Conservation (phyloP, 2,797 vertebrate species). For the Micrastur ruficollis region DNA sequence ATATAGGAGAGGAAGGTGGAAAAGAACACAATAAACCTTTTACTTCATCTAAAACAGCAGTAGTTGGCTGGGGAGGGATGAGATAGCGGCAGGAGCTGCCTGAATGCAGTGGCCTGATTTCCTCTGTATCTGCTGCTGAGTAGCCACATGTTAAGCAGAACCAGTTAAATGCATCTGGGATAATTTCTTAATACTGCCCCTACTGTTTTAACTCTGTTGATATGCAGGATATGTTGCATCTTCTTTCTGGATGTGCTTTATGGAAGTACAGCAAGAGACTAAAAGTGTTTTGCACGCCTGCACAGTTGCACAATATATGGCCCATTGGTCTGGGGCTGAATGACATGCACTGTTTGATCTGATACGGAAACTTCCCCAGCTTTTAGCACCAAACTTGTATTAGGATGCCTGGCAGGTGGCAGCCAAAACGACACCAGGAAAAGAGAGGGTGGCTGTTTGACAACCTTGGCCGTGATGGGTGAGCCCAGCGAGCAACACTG, state of each 20-base stretch:
- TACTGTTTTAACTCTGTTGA: background rate
- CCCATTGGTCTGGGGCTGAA: background rate
- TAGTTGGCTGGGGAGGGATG: background rate
- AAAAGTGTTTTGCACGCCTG: fast-evolving
- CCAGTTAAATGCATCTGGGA: background rate
- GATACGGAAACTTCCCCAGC: background rate
- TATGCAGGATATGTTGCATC: background rate
- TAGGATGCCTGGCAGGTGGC: background rate
- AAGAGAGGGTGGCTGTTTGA: background rate
- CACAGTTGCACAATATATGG: fast-evolving
- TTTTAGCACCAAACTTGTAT: background rate
- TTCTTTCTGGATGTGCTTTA: background rate
- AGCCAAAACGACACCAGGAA: background rate
- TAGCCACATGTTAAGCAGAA: background rate
- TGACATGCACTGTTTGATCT: background rate
- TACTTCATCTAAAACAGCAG: background rate
- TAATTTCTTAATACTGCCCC: background rate
- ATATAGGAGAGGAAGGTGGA: fast-evolving
- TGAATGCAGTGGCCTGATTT: background rate
- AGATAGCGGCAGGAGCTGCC: background rate
- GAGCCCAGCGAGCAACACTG: background rate
- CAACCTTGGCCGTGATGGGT: background rate
- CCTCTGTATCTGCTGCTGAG: background rate
- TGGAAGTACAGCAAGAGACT: background rate
- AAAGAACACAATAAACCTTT: background rate